phyloP scores from a whole-genome alignment of 1,140 invertebrate species.

The Drosophila triauraria region DNA sequence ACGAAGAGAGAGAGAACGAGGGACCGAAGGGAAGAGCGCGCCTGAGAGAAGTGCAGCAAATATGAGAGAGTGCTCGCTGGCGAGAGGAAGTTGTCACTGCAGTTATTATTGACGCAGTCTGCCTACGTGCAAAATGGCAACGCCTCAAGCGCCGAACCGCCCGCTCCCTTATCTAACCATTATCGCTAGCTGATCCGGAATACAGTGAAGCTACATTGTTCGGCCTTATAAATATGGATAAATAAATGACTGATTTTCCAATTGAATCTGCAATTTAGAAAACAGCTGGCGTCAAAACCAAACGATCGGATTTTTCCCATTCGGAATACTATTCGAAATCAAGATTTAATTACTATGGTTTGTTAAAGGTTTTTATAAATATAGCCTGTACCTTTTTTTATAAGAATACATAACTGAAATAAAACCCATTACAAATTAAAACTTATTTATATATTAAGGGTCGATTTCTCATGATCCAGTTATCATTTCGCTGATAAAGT shows the following conservation, averaged over 20 bases:
- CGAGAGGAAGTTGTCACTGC: conserved; percentile 56
- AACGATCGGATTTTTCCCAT: too few species aligned
- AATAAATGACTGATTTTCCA: not conserved
- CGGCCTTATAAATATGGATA: conserved; percentile 10
- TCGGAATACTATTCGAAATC: too few species aligned
- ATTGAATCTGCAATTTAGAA: not conserved
- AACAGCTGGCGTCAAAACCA: too few species aligned
- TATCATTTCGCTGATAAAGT: too few species aligned
- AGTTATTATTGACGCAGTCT: conserved; percentile 82
- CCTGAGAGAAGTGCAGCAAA: conserved; percentile 11
- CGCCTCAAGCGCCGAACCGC: conserved; percentile 10
- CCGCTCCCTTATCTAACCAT: not conserved
- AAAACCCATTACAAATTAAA: too few species aligned
- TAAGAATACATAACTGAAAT: too few species aligned
- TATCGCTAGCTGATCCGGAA: conserved; percentile 2
- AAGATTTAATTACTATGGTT: too few species aligned
- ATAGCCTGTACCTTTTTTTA: too few species aligned
- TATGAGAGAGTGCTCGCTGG: conserved; percentile 18
- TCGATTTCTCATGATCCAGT: too few species aligned
- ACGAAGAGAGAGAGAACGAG: conserved; percentile 2
- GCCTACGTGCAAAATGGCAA: conserved; percentile 49
- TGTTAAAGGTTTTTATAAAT: too few species aligned
- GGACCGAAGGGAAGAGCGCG: conserved; percentile 13
- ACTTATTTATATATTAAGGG: too few species aligned
- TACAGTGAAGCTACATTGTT: conserved; percentile 21